A percentile compares a stretch with the other conserved stretches of the same genome.
These are phyloP conservation scores for Pristis pectinata DNA, from an alignment of 2,797 vertebrate species.

Conservation along the genomic window DNA sequence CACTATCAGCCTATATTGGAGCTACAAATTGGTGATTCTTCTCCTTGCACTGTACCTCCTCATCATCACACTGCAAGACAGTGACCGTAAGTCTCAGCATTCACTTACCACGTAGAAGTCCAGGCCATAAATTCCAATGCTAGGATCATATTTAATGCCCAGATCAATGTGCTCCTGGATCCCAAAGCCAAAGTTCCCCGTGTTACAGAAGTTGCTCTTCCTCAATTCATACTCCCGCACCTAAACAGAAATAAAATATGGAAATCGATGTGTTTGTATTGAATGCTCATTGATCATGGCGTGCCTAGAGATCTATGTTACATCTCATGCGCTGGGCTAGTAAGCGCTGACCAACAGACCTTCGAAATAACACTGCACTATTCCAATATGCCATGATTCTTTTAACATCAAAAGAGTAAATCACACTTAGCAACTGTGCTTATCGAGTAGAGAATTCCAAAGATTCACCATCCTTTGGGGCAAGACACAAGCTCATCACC, in stretches of 20 bases:
- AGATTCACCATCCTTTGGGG: no score
- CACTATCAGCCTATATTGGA: background rate
- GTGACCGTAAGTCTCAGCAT: background rate
- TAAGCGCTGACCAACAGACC: background rate
- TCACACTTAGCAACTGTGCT: no score
- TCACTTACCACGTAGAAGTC: conserved; percentile 93
- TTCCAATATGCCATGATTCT: no score
- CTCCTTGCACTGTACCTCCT: no score
- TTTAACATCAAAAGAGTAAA: no score
- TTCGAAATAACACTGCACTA: no score
- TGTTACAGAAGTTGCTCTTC: conserved; percentile 98
- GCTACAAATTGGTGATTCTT: background rate
- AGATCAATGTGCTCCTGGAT: conserved; percentile 98
- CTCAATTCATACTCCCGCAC: conserved; percentile 95
- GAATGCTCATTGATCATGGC: no score
- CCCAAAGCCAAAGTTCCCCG: conserved; percentile 95
- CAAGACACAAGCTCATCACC: no score
- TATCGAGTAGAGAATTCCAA: no score
- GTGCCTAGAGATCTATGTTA: background rate
- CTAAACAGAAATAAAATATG: conserved; percentile 51
- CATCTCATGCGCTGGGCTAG: background rate
- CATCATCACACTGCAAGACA: background rate
- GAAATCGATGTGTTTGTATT: no score
- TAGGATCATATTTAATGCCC: conserved; percentile 97
- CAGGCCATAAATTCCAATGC: conserved; percentile 96